phyloP scores from a whole-genome alignment of 2,888 invertebrate genomes.

The Tipula lateralis region DNA sequence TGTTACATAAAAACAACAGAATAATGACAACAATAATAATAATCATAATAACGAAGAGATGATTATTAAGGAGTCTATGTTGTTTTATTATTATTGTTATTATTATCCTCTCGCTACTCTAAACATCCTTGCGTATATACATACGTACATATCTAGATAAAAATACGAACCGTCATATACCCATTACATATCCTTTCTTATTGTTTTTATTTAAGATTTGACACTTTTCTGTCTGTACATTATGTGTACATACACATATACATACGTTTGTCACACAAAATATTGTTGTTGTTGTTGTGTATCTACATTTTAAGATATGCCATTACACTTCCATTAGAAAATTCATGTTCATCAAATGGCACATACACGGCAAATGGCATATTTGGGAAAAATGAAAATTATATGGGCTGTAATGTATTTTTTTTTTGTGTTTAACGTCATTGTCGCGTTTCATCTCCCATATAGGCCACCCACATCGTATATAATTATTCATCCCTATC shows the following conservation, averaged over 20 bases:
- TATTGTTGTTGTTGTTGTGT: background rate
- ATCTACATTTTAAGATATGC: conserved; percentile 26
- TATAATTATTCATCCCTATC: background rate
- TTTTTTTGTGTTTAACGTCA: background rate
- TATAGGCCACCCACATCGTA: background rate
- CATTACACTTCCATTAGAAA: conserved; percentile 28
- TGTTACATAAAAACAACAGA: conserved; percentile 15
- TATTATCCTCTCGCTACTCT: conserved; percentile 19
- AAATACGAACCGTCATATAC: background rate
- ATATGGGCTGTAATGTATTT: background rate
- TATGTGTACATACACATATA: no score
- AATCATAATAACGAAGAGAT: conserved; percentile 24
- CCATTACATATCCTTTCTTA: conserved; percentile 24
- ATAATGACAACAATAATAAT: conserved; percentile 3
- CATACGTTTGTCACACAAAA: background rate
- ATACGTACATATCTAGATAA: background rate
- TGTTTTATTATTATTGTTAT: conserved; percentile 24
- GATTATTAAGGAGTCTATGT: conserved; percentile 24
- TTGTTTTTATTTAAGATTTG: conserved; percentile 24
- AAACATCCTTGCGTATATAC: background rate
- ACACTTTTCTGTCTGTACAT: conserved; percentile 13
- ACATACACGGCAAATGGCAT: conserved; percentile 13
- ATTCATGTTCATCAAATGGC: conserved; percentile 2
- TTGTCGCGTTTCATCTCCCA: background rate
- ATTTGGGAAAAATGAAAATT: background rate